phyloP scores from a whole-genome alignment of 1,140 invertebrate species.

The Sarcophaga bullata region DNA sequence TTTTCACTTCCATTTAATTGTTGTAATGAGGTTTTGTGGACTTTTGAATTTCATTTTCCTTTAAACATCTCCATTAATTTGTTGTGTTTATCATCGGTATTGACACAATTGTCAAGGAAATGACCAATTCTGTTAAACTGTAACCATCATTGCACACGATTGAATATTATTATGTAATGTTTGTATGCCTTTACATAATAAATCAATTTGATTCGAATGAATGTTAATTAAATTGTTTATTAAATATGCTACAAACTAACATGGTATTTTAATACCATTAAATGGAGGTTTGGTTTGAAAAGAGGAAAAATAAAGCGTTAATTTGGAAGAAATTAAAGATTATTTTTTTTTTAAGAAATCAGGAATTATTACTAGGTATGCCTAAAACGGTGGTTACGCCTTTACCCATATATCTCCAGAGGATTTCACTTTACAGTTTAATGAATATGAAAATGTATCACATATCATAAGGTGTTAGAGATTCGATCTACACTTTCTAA shows the following conservation, averaged over 20 bases:
- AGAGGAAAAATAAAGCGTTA: neutral
- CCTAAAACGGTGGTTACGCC: too few species aligned
- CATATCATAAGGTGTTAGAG: too few species aligned
- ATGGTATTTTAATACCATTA: neutral
- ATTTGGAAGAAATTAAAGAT: too few species aligned
- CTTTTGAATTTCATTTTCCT: neutral
- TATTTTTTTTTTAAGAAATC: too few species aligned
- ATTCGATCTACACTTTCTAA: too few species aligned
- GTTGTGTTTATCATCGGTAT: neutral
- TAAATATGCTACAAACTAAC: neutral
- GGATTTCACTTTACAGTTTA: too few species aligned
- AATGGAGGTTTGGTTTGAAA: neutral
- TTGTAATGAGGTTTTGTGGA: neutral
- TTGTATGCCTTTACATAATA: neutral
- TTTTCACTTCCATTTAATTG: neutral
- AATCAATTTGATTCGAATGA: neutral
- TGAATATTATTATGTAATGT: neutral
- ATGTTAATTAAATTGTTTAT: neutral
- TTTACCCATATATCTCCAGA: too few species aligned
- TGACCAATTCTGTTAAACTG: neutral
- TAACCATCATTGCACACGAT: neutral
- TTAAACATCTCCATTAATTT: neutral
- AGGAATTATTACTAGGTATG: too few species aligned
- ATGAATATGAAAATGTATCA: too few species aligned
- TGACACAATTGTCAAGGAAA: slow-evolving; percentile 4